These are phyloP conservation scores for Carcina quercana DNA, from an alignment of 2,888 invertebrate species.

Conservation along the genomic window DNA sequence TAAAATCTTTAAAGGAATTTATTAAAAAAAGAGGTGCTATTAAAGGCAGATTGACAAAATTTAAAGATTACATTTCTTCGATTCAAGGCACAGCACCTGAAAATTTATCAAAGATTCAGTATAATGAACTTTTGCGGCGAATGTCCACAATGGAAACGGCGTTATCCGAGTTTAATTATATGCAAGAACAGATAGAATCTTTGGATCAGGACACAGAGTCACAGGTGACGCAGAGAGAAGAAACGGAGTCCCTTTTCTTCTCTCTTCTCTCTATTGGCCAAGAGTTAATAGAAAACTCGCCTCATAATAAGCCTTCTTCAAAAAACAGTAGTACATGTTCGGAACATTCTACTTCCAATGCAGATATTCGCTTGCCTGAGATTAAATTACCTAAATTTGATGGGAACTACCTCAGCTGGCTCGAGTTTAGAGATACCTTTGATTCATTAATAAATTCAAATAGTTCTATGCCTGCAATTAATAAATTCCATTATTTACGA, in stretches of 20 bases:
- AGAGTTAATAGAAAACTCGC: neutral
- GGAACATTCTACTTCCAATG: neutral
- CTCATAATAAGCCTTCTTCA: neutral
- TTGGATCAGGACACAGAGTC: neutral
- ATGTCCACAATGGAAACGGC: neutral
- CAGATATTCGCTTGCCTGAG: slow-evolving; percentile 6
- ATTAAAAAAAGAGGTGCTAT: too few relatives aligned
- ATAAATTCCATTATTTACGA: slow-evolving; percentile 4
- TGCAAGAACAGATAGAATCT: neutral
- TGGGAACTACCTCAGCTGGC: slow-evolving; percentile 9
- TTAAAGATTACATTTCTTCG: too few relatives aligned
- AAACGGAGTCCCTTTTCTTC: neutral
- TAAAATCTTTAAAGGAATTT: too few relatives aligned
- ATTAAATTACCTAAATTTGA: slow-evolving; percentile 15
- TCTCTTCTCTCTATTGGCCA: neutral
- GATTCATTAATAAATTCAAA: slow-evolving; percentile 4
- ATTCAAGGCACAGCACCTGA: too few relatives aligned
- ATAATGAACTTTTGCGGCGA: too few relatives aligned
- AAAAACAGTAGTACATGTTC: too few relatives aligned
- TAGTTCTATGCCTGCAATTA: slow-evolving; percentile 1
- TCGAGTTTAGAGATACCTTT: slow-evolving; percentile 12
- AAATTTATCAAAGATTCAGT: neutral
- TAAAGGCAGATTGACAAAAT: too few relatives aligned
- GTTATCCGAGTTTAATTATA: neutral
- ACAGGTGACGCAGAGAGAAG: neutral